These are phyloP conservation scores for Neodiprion fabricii DNA, from an alignment of 1,140 invertebrate species.

Conservation along the genomic window DNA sequence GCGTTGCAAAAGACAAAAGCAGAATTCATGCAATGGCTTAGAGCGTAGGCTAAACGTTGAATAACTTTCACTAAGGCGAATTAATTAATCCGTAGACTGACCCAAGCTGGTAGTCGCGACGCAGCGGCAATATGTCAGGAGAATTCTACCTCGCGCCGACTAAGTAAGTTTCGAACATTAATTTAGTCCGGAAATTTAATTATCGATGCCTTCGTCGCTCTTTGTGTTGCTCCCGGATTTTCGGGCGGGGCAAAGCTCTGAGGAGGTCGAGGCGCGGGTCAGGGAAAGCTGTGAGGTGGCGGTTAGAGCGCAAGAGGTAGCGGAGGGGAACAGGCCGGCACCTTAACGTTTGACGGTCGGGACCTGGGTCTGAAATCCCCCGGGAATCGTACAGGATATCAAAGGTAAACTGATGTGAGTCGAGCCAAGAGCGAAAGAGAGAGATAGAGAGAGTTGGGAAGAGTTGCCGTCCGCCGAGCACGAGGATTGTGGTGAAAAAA, in stretches of 20 bases:
- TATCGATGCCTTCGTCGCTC: conserved; percentile 6
- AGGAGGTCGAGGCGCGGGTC: background rate
- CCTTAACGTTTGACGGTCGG: background rate
- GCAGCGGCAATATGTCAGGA: background rate
- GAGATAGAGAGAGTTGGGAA: background rate
- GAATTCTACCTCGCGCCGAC: background rate
- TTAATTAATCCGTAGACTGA: background rate
- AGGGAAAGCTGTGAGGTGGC: background rate
- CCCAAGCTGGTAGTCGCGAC: background rate
- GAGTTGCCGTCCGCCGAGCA: background rate
- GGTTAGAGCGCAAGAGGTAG: background rate
- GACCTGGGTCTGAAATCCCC: background rate
- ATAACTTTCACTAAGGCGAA: conserved; percentile 2
- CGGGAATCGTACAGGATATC: background rate
- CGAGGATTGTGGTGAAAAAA: background rate
- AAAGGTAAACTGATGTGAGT: background rate
- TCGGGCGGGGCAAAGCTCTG: background rate
- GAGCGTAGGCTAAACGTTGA: background rate
- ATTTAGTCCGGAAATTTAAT: background rate
- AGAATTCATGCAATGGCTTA: background rate
- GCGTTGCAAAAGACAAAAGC: background rate
- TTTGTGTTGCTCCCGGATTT: background rate
- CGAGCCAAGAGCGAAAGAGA: background rate
- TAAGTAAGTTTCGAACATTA: conserved; percentile 5
- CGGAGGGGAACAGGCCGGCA: background rate